These are phyloP conservation scores for Chrysolophus pictus DNA, from an alignment of 2,797 vertebrate species.

Conservation along the genomic window DNA sequence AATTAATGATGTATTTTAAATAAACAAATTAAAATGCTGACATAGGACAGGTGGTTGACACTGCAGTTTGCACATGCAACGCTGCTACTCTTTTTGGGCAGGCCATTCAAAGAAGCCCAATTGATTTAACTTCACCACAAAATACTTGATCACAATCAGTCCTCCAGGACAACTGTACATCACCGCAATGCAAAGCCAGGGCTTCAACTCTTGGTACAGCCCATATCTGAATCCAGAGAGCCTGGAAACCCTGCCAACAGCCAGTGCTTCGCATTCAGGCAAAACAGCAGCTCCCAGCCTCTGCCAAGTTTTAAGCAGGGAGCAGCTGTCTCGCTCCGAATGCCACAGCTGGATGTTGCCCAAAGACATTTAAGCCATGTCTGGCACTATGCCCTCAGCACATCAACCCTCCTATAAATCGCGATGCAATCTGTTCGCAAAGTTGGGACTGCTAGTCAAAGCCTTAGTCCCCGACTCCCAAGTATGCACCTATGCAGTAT, in stretches of 20 bases:
- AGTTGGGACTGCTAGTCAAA: background rate
- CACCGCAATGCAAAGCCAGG: accelerated
- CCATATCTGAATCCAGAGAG: background rate
- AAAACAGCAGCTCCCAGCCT: background rate
- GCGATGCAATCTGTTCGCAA: background rate
- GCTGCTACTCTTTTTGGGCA: background rate
- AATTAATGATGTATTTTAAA: too few relatives aligned
- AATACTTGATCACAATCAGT: background rate
- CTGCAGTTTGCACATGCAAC: background rate
- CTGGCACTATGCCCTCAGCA: background rate
- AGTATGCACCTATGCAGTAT: background rate
- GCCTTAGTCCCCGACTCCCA: background rate
- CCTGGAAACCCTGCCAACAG: background rate
- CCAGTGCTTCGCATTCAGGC: background rate
- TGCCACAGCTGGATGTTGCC: background rate
- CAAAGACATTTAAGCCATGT: background rate
- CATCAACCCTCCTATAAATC: background rate
- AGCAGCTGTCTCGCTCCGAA: background rate
- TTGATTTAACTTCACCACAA: background rate
- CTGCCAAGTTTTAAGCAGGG: background rate
- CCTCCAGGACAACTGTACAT: background rate
- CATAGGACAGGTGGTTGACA: background rate
- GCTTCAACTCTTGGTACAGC: background rate
- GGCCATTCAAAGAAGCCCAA: background rate
- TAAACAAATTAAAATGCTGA: too few relatives aligned